A percentile compares a stretch with the other conserved stretches of the same genome.
Conservation (phyloP, 1,140 invertebrate genomes). For the Magallana ariakensis region DNA sequence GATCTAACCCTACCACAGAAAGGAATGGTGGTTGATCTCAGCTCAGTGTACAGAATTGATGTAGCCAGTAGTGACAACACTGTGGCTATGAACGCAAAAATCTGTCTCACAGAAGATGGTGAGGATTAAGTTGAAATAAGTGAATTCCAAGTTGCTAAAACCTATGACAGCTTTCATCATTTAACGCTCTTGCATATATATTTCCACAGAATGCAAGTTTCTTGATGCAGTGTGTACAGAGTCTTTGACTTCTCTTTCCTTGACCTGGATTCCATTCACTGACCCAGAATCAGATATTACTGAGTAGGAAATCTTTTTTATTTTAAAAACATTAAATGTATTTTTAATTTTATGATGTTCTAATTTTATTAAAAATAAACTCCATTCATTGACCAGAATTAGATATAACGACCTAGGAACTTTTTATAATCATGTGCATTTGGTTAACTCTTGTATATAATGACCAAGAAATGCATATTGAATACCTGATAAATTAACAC, state of each 20-base stretch:
- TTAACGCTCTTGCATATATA: too few species aligned
- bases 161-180: too few species aligned
- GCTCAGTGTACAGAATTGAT: slow-evolving; percentile 53
- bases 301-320: slow-evolving; percentile 43
- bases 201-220: slow-evolving; percentile 51
- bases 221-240: slow-evolving; percentile 65
- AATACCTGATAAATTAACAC: background rate
- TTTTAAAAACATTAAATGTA: background rate
- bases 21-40: slow-evolving; percentile 63
- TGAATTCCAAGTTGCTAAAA: background rate
- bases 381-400: too few species aligned
- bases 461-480: background rate
- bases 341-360: background rate
- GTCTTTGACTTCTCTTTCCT: slow-evolving; percentile 56
- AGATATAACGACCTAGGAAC: too few species aligned
- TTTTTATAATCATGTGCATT: too few species aligned
- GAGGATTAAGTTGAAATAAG: background rate
- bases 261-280: slow-evolving; percentile 64
- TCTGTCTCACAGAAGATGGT: slow-evolving; percentile 57
- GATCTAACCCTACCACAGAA: slow-evolving; percentile 60
- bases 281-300: slow-evolving; percentile 64
- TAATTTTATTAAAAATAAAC: too few species aligned
- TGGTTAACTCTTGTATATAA: too few species aligned
- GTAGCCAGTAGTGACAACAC: slow-evolving; percentile 44
- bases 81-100: slow-evolving; percentile 44